Conservation (phyloP, 2,888 invertebrate genomes). For the Cephus runcator region DNA sequence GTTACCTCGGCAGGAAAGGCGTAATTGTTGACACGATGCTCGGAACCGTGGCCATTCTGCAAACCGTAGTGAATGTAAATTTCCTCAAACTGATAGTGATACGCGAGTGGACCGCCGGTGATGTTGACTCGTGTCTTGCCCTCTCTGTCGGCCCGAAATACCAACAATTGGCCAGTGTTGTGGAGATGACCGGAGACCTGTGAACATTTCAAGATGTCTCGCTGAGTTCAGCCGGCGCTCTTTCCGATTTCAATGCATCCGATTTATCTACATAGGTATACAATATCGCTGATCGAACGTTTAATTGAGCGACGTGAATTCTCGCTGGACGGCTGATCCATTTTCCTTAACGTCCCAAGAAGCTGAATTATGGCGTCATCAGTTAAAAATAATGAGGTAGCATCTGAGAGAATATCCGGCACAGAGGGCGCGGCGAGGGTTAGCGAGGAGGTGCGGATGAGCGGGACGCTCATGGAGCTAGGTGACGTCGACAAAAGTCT, state of each 20-base stretch:
- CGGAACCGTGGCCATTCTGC: conserved; percentile 91
- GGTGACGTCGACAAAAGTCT: conserved; percentile 54
- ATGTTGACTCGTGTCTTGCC: conserved; percentile 94
- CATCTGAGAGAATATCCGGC: conserved; percentile 27
- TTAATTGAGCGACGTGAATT: no score
- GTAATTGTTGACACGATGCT: conserved; percentile 94
- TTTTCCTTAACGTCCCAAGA: conserved; percentile 55
- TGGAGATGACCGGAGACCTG: conserved; percentile 89
- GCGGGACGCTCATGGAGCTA: neutral
- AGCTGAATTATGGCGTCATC: conserved; percentile 59
- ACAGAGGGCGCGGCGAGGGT: neutral
- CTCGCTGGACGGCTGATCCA: conserved; percentile 36
- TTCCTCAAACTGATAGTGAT: conserved; percentile 94
- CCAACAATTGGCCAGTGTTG: conserved; percentile 94
- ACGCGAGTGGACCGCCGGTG: conserved; percentile 94
- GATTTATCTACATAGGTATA: no score
- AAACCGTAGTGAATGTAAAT: conserved; percentile 96
- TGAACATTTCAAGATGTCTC: conserved; percentile 16
- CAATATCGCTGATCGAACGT: no score
- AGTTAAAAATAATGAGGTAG: conserved; percentile 60
- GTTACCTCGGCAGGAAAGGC: conserved; percentile 97
- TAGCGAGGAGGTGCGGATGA: no score
- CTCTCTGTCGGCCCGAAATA: conserved; percentile 91
- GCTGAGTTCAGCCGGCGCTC: no score
- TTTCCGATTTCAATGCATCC: no score